Base-by-base conservation (phyloP, 2,113 vertebrate species). In the Eleginops maclovinus region DNA sequence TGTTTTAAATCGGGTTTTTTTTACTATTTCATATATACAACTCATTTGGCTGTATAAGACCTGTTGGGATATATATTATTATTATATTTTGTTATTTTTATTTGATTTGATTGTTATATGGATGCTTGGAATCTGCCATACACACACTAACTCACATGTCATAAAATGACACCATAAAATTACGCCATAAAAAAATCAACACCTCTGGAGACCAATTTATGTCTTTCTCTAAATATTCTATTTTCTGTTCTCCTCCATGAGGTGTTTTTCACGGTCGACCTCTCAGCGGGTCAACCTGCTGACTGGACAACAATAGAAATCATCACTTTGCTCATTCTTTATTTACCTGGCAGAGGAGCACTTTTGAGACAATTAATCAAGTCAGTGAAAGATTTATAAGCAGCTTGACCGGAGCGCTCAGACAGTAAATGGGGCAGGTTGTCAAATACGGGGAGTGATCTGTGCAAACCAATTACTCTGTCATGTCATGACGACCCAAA, bases 331-430 rank as follows among this genome's bases (percentile, higher is more conserved):
- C 87, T 93, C 90, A 92, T 94, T 90, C 93, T 93, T 92, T 93
- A 92, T 93, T 93, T 92, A 94, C 87, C 86, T 91, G 84, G 83
- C 75, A 69, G 72, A 85, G 86, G 73, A 86, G 89, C 87, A 88
- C 87, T 93, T 92, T 79, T 88, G 79, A 90, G 88, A 90, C 91
- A 88, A 92, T 94, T 93, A 92, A 94, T 93, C 90, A 92, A 89
- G 83, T 50, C 72, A 22, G 56, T 92, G 88, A 92, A 93, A 92
- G 91, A 92, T 92, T 93, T 93, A 92, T 91, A 91, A 87, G 81
- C 87, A 81, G 84, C 84, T 90, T 88, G 89, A 91, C 89, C 79
- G 41, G 74, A 82, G 82, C 55, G 75, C 81, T 87, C 87, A 92
- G 87, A 91, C 86, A 88, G 87, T 84, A 87, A 92, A 92, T 90